Evolutionary conservation across 2,888 invertebrate genomes (phyloP).

Genomic region (Geophilus truncorum): DNA sequence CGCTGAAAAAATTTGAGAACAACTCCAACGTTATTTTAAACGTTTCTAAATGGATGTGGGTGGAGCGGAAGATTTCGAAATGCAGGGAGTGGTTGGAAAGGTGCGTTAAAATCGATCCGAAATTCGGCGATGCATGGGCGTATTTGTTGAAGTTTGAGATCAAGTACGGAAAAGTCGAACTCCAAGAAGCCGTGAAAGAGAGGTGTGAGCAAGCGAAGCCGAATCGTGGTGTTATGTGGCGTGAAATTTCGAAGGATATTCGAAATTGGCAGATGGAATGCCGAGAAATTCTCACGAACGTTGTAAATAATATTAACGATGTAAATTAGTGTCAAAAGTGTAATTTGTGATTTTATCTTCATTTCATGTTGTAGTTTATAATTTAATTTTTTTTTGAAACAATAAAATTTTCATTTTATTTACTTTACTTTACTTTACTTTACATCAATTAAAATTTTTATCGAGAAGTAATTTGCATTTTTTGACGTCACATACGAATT

Average conservation of each 20-base stretch:
- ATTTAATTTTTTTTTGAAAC: too few relatives aligned
- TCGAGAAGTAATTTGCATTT: too few relatives aligned
- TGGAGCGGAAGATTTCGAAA: constrained; percentile 81
- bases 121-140: constrained; percentile 97
- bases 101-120: constrained; percentile 94
- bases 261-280: constrained; percentile 86
- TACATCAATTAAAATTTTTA: too few relatives aligned
- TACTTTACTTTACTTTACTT: too few relatives aligned
- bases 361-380: too few relatives aligned
- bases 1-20: constrained; percentile 95
- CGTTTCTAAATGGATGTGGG: constrained; percentile 86
- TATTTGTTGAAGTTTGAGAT: constrained; percentile 95
- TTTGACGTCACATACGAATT: too few relatives aligned
- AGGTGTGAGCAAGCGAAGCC: constrained; percentile 89
- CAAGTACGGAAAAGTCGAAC: constrained; percentile 79
- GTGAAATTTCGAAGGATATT: constrained; percentile 85
- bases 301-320: constrained; percentile 69
- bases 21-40: constrained; percentile 93
- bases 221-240: constrained; percentile 95
- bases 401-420: too few relatives aligned
- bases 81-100: constrained; percentile 97
- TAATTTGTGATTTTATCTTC: too few relatives aligned
- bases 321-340: too few relatives aligned
- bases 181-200: constrained; percentile 73
- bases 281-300: constrained; percentile 75